Base-by-base conservation (phyloP, 2,888 invertebrate species). In the Ichneumon xanthorius region DNA sequence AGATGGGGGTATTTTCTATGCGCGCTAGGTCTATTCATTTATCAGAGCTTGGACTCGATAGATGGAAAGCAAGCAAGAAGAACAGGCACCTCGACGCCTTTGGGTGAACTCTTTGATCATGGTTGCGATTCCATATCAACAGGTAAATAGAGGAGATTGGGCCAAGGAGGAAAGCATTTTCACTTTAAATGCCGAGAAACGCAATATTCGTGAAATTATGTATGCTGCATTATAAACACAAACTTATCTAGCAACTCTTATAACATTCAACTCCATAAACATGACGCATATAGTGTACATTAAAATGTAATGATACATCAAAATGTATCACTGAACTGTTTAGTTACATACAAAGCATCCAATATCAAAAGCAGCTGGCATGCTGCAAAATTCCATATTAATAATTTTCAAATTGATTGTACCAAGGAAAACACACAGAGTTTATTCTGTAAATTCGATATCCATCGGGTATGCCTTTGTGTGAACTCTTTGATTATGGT, bases 81-180 rank as follows among this genome's bases (percentile, higher is more conserved):
- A 92, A 99, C 99, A 19, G 97, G 97, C 89, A 97, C 97, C 84
- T 97, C 97, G 89, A 97, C 97, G 70, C 99, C 99, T 0, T 95
- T 99, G 22, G 99, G 99, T 16, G 99, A 99, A 95, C 96, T 99
- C 33, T 99, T 99, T 94, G 99, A 99, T 95, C 99, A 99, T 94
- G 99, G 99, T 90, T 99, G 99, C 95, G 99, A 99, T 95, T 98
- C 99, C 58, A 97, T 99, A 94, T 99, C 99, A 33, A 99, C 99
- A 90, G 95, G 96, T 96, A 91, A 88, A 48, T 14, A 16, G 6
- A 14, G 6, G 7, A 33, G 6, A n/a, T n/a, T 16, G 5, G 33
- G 5, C 2, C 14, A 7, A 16, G 30, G 6, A 33, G 16, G 6
- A 30, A 33, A 4, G 16, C 33, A 63, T 58, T 26, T 58, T 11